phyloP scores from a whole-genome alignment of 2,113 vertebrate species.

The Zosterops borbonicus region DNA sequence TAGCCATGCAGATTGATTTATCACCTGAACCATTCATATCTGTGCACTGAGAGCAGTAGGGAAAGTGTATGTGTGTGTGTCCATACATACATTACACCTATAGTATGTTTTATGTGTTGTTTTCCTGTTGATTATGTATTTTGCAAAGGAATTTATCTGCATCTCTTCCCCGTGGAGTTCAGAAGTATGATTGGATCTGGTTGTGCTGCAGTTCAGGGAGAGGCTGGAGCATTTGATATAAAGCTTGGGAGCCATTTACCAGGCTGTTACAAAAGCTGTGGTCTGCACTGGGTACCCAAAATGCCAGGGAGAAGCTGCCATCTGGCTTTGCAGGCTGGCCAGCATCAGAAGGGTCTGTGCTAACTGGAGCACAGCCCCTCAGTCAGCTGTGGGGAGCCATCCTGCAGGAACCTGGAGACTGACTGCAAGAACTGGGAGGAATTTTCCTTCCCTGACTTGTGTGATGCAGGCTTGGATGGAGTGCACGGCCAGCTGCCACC shows the following conservation, averaged over 20 bases:
- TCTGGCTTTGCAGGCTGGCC: constrained; percentile 37
- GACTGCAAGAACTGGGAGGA: not conserved
- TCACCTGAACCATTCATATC: not conserved
- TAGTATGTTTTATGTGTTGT: not conserved
- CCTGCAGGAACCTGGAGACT: not conserved
- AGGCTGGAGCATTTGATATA: not conserved
- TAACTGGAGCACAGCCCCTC: constrained; percentile 17
- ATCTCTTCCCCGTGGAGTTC: not conserved
- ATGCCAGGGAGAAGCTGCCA: constrained; percentile 28
- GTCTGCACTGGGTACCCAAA: not conserved
- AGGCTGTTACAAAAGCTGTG: not conserved
- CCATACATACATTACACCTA: not conserved
- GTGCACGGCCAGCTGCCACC: constrained; percentile 11
- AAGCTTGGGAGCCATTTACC: constrained; percentile 13
- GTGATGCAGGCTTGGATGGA: not conserved
- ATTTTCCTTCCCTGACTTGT: not conserved
- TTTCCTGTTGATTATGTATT: not conserved
- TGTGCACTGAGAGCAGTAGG: not conserved
- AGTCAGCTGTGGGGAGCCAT: constrained; percentile 18
- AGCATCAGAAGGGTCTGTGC: not conserved
- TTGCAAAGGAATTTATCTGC: not conserved
- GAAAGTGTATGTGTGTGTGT: not conserved
- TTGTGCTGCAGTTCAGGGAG: not conserved
- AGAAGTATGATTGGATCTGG: not conserved
- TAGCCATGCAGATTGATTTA: constrained; percentile 1